phyloP scores from a whole-genome alignment of 2,113 vertebrate genomes.

The Pelobates fuscus region DNA sequence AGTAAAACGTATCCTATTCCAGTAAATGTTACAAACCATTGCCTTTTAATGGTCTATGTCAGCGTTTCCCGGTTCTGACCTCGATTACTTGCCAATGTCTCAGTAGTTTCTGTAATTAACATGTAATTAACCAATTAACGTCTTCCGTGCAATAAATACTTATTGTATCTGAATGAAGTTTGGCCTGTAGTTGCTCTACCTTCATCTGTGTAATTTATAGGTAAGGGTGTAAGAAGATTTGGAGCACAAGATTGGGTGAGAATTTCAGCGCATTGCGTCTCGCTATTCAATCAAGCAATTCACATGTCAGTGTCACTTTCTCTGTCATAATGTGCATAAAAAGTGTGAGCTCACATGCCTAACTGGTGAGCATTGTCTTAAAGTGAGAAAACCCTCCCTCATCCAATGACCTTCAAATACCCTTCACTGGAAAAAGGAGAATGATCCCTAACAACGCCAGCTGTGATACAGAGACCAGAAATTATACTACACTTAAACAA shows the following conservation, averaged over 20 bases:
- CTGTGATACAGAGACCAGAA: no score
- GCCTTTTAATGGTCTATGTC: no score
- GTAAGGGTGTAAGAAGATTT: no score
- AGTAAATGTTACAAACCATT: no score
- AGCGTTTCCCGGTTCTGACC: no score
- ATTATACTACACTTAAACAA: no score
- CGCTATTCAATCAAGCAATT: constrained; percentile 17
- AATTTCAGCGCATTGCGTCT: neutral
- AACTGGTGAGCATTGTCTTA: constrained; percentile 27
- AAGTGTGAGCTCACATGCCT: constrained; percentile 33
- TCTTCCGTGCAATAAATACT: neutral
- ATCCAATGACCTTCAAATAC: constrained; percentile 26
- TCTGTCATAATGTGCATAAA: constrained; percentile 11
- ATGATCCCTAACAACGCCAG: no score
- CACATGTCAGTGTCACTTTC: constrained; percentile 8
- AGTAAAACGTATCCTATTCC: no score
- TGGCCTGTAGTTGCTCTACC: no score
- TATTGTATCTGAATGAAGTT: neutral
- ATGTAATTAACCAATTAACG: neutral
- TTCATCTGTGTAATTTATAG: no score
- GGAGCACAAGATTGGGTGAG: neutral
- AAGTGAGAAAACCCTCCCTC: constrained; percentile 3
- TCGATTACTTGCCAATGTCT: neutral
- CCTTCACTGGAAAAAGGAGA: constrained; percentile 2
- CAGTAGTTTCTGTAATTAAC: neutral